Percentiles rank a stretch among this genome's conserved stretches.
phyloP scores from a whole-genome alignment of 2,888 invertebrate genomes.

The Drosophila putrida region DNA sequence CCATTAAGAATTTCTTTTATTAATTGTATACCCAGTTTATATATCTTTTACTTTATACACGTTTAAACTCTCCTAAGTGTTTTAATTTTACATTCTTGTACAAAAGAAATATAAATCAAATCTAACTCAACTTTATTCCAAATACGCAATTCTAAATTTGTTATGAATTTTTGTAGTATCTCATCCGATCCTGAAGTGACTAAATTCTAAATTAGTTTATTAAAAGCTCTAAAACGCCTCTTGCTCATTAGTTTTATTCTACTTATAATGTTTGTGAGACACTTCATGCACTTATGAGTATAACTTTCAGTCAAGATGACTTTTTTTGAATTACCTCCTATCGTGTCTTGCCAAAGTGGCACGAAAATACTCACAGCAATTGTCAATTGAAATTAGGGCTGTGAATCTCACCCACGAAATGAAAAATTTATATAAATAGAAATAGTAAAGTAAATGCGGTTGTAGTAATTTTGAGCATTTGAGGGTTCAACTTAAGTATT shows the following conservation, averaged over 20 bases:
- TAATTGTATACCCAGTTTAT: no score
- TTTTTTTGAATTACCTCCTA: neutral
- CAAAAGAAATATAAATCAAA: no score
- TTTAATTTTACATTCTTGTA: no score
- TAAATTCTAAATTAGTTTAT: neutral
- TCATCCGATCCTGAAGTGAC: neutral
- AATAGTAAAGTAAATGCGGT: conserved; percentile 30
- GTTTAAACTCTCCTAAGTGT: no score
- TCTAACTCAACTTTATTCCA: no score
- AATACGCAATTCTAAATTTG: neutral
- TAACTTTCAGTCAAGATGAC: neutral
- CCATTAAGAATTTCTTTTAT: no score
- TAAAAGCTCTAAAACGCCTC: no score
- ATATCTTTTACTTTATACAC: no score
- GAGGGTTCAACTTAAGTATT: conserved; percentile 28
- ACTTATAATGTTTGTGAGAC: neutral
- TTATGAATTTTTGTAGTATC: neutral
- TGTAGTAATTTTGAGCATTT: conserved; percentile 41
- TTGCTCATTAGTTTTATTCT: neutral
- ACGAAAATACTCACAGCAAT: conserved; percentile 10
- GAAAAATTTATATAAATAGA: conserved; percentile 44
- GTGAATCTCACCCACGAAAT: conserved; percentile 40
- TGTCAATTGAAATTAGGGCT: conserved; percentile 47
- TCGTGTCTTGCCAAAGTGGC: conserved; percentile 26
- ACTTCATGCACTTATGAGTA: neutral